Evolutionary conservation across 1,140 invertebrate genomes (phyloP).

Genomic region (Grapholita molesta): DNA sequence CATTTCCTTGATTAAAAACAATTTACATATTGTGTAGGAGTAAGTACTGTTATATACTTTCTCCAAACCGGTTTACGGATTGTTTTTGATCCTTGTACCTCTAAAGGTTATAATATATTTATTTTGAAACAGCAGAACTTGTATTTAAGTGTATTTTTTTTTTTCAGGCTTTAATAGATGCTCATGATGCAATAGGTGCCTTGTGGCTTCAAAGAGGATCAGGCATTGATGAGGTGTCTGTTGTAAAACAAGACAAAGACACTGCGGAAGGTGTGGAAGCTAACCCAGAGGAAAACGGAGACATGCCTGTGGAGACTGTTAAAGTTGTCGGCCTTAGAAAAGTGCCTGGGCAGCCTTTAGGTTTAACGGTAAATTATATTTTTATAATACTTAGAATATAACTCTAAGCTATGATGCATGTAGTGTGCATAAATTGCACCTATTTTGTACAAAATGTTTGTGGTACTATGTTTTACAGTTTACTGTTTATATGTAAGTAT

Average conservation of each 20-base stretch:
- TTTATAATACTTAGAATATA: not conserved
- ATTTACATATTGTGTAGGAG: not conserved
- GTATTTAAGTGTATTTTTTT: not conserved
- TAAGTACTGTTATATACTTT: not conserved
- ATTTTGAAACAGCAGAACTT: not conserved
- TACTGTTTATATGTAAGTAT: no score
- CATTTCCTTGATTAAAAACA: not conserved
- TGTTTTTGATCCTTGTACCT: slow-evolving; percentile 1
- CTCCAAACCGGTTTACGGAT: slow-evolving; percentile 5
- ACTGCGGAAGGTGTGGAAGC: slow-evolving; percentile 54
- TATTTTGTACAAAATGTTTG: no score
- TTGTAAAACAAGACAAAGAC: slow-evolving; percentile 44
- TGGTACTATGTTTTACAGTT: no score
- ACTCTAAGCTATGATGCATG: not conserved
- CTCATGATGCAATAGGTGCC: slow-evolving; percentile 80
- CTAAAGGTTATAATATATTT: not conserved
- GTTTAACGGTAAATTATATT: slow-evolving; percentile 80
- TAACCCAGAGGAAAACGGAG: slow-evolving; percentile 73
- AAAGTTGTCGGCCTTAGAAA: slow-evolving; percentile 94
- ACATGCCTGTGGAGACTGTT: slow-evolving; percentile 86
- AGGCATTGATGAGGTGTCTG: slow-evolving; percentile 62
- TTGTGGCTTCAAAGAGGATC: slow-evolving; percentile 78
- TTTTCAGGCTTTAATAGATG: slow-evolving; percentile 78
- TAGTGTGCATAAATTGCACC: no score
- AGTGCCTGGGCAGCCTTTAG: slow-evolving; percentile 92